phyloP scores from a whole-genome alignment of 2,797 vertebrate species.

The Astyanax mexicanus region DNA sequence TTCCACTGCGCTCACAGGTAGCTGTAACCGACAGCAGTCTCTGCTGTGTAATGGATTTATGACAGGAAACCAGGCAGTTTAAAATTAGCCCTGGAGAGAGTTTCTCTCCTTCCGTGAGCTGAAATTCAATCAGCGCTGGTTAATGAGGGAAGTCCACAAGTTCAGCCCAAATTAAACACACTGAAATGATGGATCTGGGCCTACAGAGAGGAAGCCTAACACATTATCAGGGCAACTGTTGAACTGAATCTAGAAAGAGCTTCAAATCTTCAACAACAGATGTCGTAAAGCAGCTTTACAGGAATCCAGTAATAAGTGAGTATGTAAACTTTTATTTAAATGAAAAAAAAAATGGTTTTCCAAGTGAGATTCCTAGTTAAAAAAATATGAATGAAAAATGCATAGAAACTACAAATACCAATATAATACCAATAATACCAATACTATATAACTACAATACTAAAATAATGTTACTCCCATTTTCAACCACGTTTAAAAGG shows the following conservation, averaged over 20 bases:
- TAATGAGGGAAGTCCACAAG: conserved; percentile 40
- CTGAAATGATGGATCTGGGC: neutral
- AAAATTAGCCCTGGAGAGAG: conserved; percentile 66
- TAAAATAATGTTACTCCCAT: too few relatives aligned
- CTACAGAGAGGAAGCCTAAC: neutral
- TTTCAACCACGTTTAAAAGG: too few relatives aligned
- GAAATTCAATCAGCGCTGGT: conserved; percentile 64
- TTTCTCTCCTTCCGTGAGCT: conserved; percentile 53
- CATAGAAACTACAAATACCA: too few relatives aligned
- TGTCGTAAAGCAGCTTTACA: too few relatives aligned
- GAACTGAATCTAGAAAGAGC: neutral
- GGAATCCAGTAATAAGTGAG: too few relatives aligned
- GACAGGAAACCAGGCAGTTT: conserved; percentile 66
- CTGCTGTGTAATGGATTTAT: conserved; percentile 68
- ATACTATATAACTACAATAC: too few relatives aligned
- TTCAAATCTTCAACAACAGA: neutral
- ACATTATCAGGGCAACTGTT: neutral
- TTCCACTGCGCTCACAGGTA: conserved; percentile 63
- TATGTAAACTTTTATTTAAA: too few relatives aligned
- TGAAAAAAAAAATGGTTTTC: too few relatives aligned
- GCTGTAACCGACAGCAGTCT: conserved; percentile 66
- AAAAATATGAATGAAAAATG: too few relatives aligned
- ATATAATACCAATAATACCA: too few relatives aligned
- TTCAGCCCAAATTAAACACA: conserved; percentile 39
- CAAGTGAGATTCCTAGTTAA: too few relatives aligned